phyloP scores from a whole-genome alignment of 2,113 vertebrate genomes.

The Morone saxatilis region DNA sequence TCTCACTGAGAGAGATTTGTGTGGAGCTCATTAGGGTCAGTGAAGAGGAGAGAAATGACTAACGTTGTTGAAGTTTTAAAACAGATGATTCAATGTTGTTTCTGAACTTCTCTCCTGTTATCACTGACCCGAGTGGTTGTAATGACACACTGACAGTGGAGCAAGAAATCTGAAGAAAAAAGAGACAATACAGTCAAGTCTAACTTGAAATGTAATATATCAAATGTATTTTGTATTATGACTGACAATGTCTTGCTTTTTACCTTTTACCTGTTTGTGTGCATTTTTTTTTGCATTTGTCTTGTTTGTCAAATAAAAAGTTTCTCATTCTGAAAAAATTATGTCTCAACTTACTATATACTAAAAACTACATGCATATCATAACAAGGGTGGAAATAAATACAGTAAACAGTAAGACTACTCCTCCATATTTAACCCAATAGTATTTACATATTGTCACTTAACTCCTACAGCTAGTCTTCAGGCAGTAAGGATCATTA shows the following conservation, averaged over 20 bases:
- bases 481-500: no score
- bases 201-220: constrained; percentile 24
- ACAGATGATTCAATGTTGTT: constrained; percentile 43
- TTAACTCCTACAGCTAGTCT: no score
- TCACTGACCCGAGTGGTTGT: constrained; percentile 42
- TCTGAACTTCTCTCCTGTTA: background rate
- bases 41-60: background rate
- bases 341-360: background rate
- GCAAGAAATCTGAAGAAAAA: constrained; percentile 67
- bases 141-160: constrained; percentile 74
- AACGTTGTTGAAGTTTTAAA: constrained; percentile 41
- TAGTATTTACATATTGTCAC: no score
- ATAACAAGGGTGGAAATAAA: no score
- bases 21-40: constrained; percentile 31
- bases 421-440: no score
- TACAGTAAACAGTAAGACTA: no score
- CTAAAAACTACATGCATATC: background rate
- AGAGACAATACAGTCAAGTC: constrained; percentile 27
- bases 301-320: constrained; percentile 59
- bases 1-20: constrained; percentile 34
- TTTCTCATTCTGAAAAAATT: background rate
- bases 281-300: constrained; percentile 56
- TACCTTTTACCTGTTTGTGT: constrained; percentile 37
- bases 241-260: constrained; percentile 36
- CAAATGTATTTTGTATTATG: constrained; percentile 45